Conservation (phyloP, 2,113 vertebrate species). For the Tetrao urogallus region DNA sequence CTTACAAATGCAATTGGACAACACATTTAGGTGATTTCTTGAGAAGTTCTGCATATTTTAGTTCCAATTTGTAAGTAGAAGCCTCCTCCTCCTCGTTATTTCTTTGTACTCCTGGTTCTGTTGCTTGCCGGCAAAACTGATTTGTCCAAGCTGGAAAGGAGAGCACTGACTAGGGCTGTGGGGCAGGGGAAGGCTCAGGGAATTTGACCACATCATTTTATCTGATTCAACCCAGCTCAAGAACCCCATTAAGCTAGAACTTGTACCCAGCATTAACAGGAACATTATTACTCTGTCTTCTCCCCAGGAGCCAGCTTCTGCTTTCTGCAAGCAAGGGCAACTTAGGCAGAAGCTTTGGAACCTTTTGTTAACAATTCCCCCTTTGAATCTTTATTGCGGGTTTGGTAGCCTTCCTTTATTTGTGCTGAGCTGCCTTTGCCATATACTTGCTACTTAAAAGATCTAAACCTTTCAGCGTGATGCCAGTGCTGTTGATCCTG, state of each 20-base stretch:
- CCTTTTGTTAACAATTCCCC: background rate
- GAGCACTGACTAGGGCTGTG: background rate
- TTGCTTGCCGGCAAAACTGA: background rate
- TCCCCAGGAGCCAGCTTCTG: background rate
- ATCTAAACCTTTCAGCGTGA: background rate
- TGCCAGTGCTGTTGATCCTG: background rate
- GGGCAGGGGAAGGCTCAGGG: background rate
- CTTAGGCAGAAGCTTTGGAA: background rate
- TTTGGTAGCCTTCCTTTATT: slow-evolving; percentile 7
- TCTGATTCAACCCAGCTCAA: background rate
- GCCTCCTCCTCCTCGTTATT: background rate
- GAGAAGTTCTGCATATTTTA: background rate
- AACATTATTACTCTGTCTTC: background rate
- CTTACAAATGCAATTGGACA: background rate
- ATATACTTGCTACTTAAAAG: background rate
- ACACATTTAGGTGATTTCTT: background rate
- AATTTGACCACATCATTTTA: background rate
- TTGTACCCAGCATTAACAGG: background rate
- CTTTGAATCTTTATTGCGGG: background rate
- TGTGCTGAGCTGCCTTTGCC: background rate
- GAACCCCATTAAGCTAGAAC: background rate
- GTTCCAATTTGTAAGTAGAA: background rate
- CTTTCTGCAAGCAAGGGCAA: background rate
- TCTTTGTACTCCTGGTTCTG: background rate
- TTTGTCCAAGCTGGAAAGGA: background rate